Base-by-base conservation (phyloP, 2,797 vertebrate species). In the Peromyscus eremicus region DNA sequence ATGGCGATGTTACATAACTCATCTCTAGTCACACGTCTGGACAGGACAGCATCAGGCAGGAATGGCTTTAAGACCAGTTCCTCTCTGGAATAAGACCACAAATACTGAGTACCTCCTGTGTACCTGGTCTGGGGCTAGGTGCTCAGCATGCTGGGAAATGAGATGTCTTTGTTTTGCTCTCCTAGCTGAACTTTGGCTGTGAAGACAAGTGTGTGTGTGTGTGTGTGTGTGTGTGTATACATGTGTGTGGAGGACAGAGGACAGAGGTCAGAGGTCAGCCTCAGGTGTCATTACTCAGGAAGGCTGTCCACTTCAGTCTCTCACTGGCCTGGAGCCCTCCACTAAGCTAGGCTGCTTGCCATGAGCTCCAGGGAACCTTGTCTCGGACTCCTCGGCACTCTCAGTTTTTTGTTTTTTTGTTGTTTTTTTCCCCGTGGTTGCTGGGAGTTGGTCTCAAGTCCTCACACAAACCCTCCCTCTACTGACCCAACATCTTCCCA, bases 51-150 rank as follows among this genome's bases (percentile, higher is more conserved):
- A 66, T 25, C 25, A 49, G 25, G 19, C n/a, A 5, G 25, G 84
- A 34, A 2, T 6, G 11, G 73, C 37, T 27, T 37, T 6, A 46
- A 86, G 92, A 70, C 60, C 25, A 77, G 49, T 14, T 82, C 75
- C 43, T 81, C 60, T 82, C 70, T 75, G 86, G 62, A 94, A 82
- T 25, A 37, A 34, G 34, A 73, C 19, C 6, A 13, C 32, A 32
- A 23, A 16, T 13, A 52, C 0, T 16, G 34, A 76, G 64, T 0
- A 3, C 40, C 13, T 66, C 34, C 57, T 1, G 12, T 2, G 21
- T n/a, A 9, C 66, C 34, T 19, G 55, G 62, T 4, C 68, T 68
- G 4, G 52, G 64, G 12, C 25, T 32, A 55, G 64, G 79, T 0
- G 1, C 7, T 27, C 17, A 57, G 40, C 55, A 27, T 11, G 6